Evolutionary conservation across 2,888 invertebrate species (phyloP).

Genomic region (Drosophila austrosaltans): DNA sequence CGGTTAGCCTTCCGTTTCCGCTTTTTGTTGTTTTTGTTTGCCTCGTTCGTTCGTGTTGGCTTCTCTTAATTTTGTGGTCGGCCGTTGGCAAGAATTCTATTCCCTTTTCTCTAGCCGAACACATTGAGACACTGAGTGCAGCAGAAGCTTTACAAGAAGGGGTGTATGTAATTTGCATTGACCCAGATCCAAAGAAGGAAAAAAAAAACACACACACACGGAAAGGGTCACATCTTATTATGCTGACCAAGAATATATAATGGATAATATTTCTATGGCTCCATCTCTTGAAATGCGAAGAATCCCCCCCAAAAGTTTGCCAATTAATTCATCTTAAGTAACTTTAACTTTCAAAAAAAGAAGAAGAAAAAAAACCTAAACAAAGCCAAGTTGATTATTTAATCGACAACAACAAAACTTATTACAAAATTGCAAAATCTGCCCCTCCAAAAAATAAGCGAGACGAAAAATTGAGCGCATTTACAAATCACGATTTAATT

Average conservation of each 20-base stretch:
- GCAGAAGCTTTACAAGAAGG: no score
- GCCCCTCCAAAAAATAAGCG: slow-evolving; percentile 42
- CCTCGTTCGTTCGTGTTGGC: no score
- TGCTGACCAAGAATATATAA: no score
- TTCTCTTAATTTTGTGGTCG: no score
- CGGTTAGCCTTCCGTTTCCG: neutral
- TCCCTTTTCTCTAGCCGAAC: no score
- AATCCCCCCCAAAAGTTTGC: neutral
- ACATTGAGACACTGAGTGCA: no score
- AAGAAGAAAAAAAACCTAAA: slow-evolving; percentile 11
- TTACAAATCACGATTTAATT: slow-evolving; percentile 81
- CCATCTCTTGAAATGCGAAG: neutral
- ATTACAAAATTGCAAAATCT: slow-evolving; percentile 76
- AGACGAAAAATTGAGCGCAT: slow-evolving; percentile 72
- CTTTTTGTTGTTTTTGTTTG: neutral
- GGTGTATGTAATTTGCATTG: no score
- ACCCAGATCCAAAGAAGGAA: no score
- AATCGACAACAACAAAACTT: slow-evolving; percentile 64
- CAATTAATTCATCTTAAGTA: slow-evolving; percentile 11
- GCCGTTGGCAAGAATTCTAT: no score
- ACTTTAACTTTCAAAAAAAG: slow-evolving; percentile 11
- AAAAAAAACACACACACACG: no score
- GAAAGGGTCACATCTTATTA: no score
- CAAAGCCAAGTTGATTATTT: slow-evolving; percentile 65
- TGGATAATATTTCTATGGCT: no score